Base-by-base conservation (phyloP, 2,113 vertebrate genomes). In the Brachirus orientalis region DNA sequence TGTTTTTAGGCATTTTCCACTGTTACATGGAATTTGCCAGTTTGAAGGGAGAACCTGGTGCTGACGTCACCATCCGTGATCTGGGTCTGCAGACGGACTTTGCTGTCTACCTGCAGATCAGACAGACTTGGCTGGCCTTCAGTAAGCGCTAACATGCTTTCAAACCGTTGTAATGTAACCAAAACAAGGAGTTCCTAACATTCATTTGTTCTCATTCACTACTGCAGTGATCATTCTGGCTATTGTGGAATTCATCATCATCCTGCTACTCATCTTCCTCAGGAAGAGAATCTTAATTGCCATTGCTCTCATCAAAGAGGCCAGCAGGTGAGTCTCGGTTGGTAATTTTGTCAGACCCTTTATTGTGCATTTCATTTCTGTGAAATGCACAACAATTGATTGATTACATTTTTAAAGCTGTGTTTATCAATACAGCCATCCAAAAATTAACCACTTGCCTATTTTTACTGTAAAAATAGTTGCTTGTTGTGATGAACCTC, bases 91-190 rank as follows among this genome's bases (percentile, higher is more conserved):
- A 98, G 90, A 97, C 94, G 0, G 96, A 99, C 85, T 82, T 98
- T 13, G 88, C 94, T 0, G 93, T 99, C 4, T 99, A 99, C 81
- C 91, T 99, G 10, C 95, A 99, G 84, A 91, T 99, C 66, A 87
- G 86, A 37, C 96, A 98, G 91, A 99, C 97, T 0, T 99, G 97
- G 97, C 80, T 98, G 88, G 95, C 95, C 0, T 99, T 99, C 91
- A 84, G 97, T 99, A 56, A 88, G 97, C 12, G 41, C 28, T 11
- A n/a, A 14, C 28, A 3, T 10, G 28, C 33, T 47, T 45, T 38
- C 2, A 43, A 40, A 40, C 40, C 40, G 14, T 4, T n/a, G 8
- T 43, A 13, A 14, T 43, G 11, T 11, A 12, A 40, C 11, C 7
- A 12, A 4, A 14, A 10, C 12, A 43, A 4, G 8, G 40, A 28